phyloP scores from a whole-genome alignment of 2,888 invertebrate species.

The Spisula subtruncata region DNA sequence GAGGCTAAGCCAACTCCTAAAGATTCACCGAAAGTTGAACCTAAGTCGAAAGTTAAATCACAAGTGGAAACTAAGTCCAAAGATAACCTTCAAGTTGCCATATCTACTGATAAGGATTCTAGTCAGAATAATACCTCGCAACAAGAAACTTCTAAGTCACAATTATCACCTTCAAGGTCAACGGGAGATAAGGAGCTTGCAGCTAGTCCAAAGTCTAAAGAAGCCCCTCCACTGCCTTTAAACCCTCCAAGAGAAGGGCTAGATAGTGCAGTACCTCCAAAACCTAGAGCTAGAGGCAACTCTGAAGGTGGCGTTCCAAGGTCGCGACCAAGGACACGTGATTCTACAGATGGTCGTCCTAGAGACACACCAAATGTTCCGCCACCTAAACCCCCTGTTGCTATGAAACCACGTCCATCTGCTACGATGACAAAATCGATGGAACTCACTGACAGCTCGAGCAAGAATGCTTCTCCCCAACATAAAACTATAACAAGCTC shows the following conservation, averaged over 20 bases:
- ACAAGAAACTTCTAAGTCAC: conserved; percentile 29
- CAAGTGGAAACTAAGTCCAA: conserved; percentile 31
- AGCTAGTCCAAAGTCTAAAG: conserved; percentile 67
- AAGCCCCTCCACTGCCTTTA: conserved; percentile 66
- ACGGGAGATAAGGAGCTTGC: conserved; percentile 46
- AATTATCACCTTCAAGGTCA: conserved; percentile 58
- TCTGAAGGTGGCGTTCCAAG: conserved; percentile 60
- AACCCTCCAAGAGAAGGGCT: conserved; percentile 63
- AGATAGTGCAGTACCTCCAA: conserved; percentile 53
- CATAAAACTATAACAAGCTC: conserved; percentile 45
- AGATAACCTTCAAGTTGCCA: conserved; percentile 39
- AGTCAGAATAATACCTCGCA: conserved; percentile 29
- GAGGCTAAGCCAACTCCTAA: conserved; percentile 51
- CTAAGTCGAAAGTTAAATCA: conserved; percentile 26
- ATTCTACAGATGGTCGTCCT: conserved; percentile 56
- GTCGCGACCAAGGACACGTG: conserved; percentile 61
- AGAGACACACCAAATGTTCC: conserved; percentile 68
- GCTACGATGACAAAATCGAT: conserved; percentile 41
- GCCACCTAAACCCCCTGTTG: conserved; percentile 70
- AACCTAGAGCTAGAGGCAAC: conserved; percentile 60
- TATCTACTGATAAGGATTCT: conserved; percentile 31
- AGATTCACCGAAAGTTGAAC: conserved; percentile 50
- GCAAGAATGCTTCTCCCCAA: conserved; percentile 20
- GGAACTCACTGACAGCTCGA: conserved; percentile 31
- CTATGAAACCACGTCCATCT: conserved; percentile 65